These are phyloP conservation scores for Mnemiopsis leidyi DNA, from an alignment of 37 sponge, comb jelly and placozoan species.

Conservation along the genomic window DNA sequence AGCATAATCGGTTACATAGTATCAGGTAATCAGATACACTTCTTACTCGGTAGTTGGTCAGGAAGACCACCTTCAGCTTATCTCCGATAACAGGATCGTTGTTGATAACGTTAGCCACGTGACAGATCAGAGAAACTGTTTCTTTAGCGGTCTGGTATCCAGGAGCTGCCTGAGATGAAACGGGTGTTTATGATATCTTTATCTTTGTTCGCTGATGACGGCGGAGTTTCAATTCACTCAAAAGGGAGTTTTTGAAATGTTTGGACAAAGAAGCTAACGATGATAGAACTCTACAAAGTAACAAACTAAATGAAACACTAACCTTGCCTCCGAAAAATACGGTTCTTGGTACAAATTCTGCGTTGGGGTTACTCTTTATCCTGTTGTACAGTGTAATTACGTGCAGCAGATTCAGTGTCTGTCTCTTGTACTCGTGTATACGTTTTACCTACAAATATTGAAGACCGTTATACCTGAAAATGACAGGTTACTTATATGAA, in stretches of 20 bases:
- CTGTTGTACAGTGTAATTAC: conserved; percentile 96
- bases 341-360: conserved; percentile 79
- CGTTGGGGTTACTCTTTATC: conserved; percentile 84
- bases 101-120: conserved; percentile 89
- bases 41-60: conserved; percentile 96
- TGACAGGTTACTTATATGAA: too few relatives aligned
- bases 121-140: conserved; percentile 91
- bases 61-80: conserved; percentile 85
- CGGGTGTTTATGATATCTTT: too few relatives aligned
- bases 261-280: too few relatives aligned
- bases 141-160: conserved; percentile 96
- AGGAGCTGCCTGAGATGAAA: conserved; percentile 87
- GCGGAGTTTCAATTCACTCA: too few relatives aligned
- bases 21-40: too few relatives aligned
- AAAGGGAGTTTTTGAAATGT: too few relatives aligned
- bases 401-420: conserved; percentile 94
- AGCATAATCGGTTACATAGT: too few relatives aligned
- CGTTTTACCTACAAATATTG: conserved; percentile 79
- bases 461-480: too few relatives aligned
- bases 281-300: too few relatives aligned
- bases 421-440: conserved; percentile 99
- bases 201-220: too few relatives aligned
- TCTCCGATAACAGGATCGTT: conserved; percentile 86
- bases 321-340: conserved; percentile 97
- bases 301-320: too few relatives aligned